Base-by-base conservation (phyloP, 2,888 invertebrate genomes). In the Andrena dorsata region DNA sequence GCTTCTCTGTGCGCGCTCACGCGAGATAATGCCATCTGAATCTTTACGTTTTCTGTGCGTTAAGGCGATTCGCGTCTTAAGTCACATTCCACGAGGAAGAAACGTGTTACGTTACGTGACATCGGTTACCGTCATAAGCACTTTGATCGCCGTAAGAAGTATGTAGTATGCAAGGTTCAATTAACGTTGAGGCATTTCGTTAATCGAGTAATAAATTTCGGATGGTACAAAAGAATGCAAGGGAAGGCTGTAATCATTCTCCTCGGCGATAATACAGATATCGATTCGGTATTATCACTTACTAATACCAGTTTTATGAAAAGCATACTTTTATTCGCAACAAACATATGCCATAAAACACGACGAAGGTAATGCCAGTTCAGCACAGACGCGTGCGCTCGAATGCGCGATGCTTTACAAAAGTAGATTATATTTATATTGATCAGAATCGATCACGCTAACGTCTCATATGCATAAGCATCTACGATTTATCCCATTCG, bases 261-360 rank as follows among this genome's bases (percentile, higher is more conserved):
- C 56, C 26, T 58, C 26, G 10, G 28, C 41, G 41, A 16, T 41
- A 41, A 41, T 41, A 13, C 13, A 41, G 41, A 41, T 4, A 41
- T 41, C 16, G 16, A 16, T 16, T 41, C 16, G 41, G 41, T 16
- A 41, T 41, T 5, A 41, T 41, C 41, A 16, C 16, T 35, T 20
- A n/a, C 47, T 26, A 7, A 47, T 30, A n/a, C 13, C 2, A 10
- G 23, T 66, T 70, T 86, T 87, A 87, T 69, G 78, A 86, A 89
- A 91, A 85, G 83, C 56, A 83, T 73, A 80, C 28, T 90, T 81
- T 91, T 91, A 90, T 91, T 91, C 68, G 75, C 88, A 88, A 86
- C 89, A 89, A 90, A 91, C 68, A 68, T 83, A 76, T 66, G 83
- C 68, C 85, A 83, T 76, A 88, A 89, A 89, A 83, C 84, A 84